Base-by-base conservation (phyloP, 2,797 vertebrate genomes). In the Chromis chromis region DNA sequence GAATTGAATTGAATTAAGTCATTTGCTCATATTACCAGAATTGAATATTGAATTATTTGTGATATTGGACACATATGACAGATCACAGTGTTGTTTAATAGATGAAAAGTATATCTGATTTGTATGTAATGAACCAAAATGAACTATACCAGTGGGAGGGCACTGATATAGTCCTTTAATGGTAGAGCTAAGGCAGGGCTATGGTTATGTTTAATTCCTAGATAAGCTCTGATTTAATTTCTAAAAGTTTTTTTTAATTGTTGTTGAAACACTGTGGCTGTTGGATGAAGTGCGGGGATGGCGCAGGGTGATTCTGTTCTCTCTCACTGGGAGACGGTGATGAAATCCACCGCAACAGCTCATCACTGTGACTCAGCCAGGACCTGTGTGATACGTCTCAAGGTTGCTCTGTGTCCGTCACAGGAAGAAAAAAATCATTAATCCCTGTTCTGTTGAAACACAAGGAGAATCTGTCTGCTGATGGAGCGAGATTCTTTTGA, bases 301-400 rank as follows among this genome's bases (percentile, higher is more conserved):
- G 13, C 6, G 13, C 25, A 33, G 17, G 59, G 60, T 12, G 31
- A 33, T 19, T 54, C 44, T 8, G 59, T 75, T 64, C 55, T 57
- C 70, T 33, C 55, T 33, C 64, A 59, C 60, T 53, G 68, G 64
- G 72, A 72, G 42, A 0, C 24, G 59, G 36, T 84, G 85, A 87
- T 87, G 85, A 85, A 87, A 87, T 74, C 61, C 59, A 44, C 7
- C 0, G 83, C 60, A 85, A 89, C 60, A 31, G 67, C 81, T 78
- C 66, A 73, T 70, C 72, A 42, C 42, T 22, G 52, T 11, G 76
- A 68, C 78, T 79, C 46, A 58, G 60, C 46, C 60, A n/a, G 67
- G 59, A 83, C 76, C 62, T 36, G 75, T 42, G 58, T 59, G 64
- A 75, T 55, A 6, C 54, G 13, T 27, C 46, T 79, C 70, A 74